phyloP scores from a whole-genome alignment of 2,888 invertebrate genomes.

The Sturmia bella region DNA sequence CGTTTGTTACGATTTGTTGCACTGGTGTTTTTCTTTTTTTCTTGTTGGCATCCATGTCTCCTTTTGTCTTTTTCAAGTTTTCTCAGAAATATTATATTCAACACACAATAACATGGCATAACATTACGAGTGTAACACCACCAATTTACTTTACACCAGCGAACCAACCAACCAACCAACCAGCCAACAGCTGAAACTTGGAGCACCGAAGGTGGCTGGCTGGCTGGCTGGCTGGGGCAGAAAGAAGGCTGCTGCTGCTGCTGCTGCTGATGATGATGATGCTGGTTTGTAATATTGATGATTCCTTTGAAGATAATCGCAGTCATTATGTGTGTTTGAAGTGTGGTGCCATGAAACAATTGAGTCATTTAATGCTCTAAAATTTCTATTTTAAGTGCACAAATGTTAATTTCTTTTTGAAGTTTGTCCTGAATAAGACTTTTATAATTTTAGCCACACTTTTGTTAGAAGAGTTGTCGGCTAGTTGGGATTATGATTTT shows the following conservation, averaged over 20 bases:
- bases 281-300: constrained; percentile 70
- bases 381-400: constrained; percentile 76
- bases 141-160: constrained; percentile 50
- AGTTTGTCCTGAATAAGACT: constrained; percentile 11
- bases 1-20: constrained; percentile 70
- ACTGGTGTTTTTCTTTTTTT: constrained; percentile 16
- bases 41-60: constrained; percentile 41
- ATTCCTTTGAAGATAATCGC: constrained; percentile 69
- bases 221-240: constrained; percentile 5
- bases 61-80: constrained; percentile 61
- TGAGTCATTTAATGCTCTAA: constrained; percentile 77
- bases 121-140: constrained; percentile 65
- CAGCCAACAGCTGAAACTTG: constrained; percentile 33
- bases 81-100: constrained; percentile 65
- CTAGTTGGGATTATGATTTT: constrained; percentile 55
- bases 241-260: background rate
- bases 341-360: constrained; percentile 75
- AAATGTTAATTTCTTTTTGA: constrained; percentile 48
- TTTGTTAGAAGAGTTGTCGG: constrained; percentile 40
- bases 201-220: constrained; percentile 6
- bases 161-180: background rate
- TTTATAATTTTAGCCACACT: constrained; percentile 49
- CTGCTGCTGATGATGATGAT: constrained; percentile 33
- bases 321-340: constrained; percentile 49
- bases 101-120: constrained; percentile 61